phyloP scores from a whole-genome alignment of 1,140 invertebrate genomes.

The Manduca sexta region DNA sequence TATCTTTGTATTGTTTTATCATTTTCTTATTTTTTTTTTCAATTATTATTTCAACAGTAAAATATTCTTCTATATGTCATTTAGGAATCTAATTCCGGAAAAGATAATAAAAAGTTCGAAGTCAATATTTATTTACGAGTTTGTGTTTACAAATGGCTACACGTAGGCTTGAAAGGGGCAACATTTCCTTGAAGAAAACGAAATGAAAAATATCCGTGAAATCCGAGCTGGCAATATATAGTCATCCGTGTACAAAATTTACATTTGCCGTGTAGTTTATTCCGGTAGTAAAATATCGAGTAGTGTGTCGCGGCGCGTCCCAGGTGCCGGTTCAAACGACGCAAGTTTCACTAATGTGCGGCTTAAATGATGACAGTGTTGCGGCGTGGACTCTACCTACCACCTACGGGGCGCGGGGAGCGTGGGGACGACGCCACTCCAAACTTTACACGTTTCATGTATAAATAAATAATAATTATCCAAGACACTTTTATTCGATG shows the following conservation, averaged over 20 bases:
- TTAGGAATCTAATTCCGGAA: too few relatives aligned
- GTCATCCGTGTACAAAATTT: conserved; percentile 16
- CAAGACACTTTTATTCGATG: too few relatives aligned
- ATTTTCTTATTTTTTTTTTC: too few relatives aligned
- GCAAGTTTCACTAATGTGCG: conserved; percentile 66
- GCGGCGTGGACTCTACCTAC: conserved; percentile 15
- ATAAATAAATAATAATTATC: conserved; percentile 1
- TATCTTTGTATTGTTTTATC: too few relatives aligned
- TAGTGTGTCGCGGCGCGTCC: conserved; percentile 39
- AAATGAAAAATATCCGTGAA: conserved; percentile 3
- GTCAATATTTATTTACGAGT: too few relatives aligned
- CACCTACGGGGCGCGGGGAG: neutral
- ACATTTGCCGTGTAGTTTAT: conserved; percentile 31
- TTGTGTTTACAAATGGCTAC: too few relatives aligned
- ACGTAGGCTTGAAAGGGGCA: too few relatives aligned
- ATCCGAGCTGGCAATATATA: conserved; percentile 17
- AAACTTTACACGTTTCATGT: neutral
- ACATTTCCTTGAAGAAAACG: neutral
- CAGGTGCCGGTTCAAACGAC: conserved; percentile 60
- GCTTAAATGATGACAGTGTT: conserved; percentile 65
- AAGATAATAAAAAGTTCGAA: too few relatives aligned
- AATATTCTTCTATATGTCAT: too few relatives aligned
- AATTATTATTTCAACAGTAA: too few relatives aligned
- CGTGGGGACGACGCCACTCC: too few relatives aligned
- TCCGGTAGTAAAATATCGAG: conserved; percentile 52